Base-by-base conservation (phyloP, 1,140 invertebrate genomes). In the Heliothis subflexa region DNA sequence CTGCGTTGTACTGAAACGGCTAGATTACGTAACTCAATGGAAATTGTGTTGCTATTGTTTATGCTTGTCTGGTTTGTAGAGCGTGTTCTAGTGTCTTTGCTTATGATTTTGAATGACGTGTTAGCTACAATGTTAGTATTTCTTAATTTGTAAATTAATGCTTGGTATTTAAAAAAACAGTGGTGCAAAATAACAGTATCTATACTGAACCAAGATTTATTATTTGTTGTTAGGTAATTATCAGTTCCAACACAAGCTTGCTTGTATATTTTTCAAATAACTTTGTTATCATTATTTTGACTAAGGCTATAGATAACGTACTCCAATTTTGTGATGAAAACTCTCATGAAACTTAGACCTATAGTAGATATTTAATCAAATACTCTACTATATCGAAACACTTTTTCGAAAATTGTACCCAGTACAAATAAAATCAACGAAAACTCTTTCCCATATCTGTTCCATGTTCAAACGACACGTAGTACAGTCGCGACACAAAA, bases 391-490 rank as follows among this genome's bases (percentile, higher is more conserved):
- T n/a, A 54, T 16, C 52, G 7, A 54, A 5, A 40, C n/a, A 18
- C 16, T 55, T 18, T 16, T 9, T 13, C 59, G 14, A 70, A 49
- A 52, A 25, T 25, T 25, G 21, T 25, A 25, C 21, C 21, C 21
- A 25, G 2, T 25, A 25, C 21, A 25, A 25, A 11, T 3, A 50
- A 14, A 66, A 47, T 70, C 1, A 3, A 18, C 16, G 14, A 1
- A 55, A 74, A 25, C 45, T 21, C 12, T 14, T 49, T 14, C 12
- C 16, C 21, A 1, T 18, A 21, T 59, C 28, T 45, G 33, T 72
- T 55, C 57, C 54, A 33, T n/a, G 2, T 49, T 16, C 21, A 45
- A 66, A 16, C 40, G 13, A 83, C 71, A 85, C 81, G 81, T 85
- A 88, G 33, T 40, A 66, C 33, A 40, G 33, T 40, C 33, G 33